A percentile compares a stretch with the other conserved stretches of the same genome.
phyloP scores from a whole-genome alignment of 2,113 vertebrate species.

The Petrocephalus zakoni region DNA sequence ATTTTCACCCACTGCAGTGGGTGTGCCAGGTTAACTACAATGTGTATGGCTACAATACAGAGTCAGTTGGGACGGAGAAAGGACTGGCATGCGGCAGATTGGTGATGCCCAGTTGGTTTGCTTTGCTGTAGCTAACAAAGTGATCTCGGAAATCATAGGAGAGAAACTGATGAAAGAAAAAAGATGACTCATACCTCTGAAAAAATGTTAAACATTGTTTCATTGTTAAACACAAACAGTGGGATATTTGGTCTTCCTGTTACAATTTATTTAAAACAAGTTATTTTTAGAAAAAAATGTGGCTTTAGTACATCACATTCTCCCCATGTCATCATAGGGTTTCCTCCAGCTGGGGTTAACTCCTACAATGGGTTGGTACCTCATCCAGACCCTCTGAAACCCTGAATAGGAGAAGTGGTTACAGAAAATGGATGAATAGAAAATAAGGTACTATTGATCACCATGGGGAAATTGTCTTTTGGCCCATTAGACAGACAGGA shows the following conservation, averaged over 20 bases:
- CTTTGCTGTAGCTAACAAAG: background rate
- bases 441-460: background rate
- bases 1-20: background rate
- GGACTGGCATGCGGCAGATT: background rate
- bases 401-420: too few species aligned
- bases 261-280: background rate
- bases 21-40: background rate
- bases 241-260: background rate
- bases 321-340: background rate
- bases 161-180: background rate
- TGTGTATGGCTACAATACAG: background rate
- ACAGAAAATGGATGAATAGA: background rate
- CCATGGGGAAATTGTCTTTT: background rate
- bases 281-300: background rate
- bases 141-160: background rate
- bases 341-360: too few species aligned
- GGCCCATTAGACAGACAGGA: background rate
- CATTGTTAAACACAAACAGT: background rate
- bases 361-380: too few species aligned
- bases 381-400: too few species aligned
- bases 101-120: background rate
- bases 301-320: background rate
- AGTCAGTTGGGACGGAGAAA: background rate
- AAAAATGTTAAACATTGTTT: background rate
- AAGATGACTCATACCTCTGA: background rate